Percentiles rank a stretch among this genome's conserved stretches.
phyloP scores from a whole-genome alignment of 2,797 vertebrate genomes.

The Holocentrus rufus region DNA sequence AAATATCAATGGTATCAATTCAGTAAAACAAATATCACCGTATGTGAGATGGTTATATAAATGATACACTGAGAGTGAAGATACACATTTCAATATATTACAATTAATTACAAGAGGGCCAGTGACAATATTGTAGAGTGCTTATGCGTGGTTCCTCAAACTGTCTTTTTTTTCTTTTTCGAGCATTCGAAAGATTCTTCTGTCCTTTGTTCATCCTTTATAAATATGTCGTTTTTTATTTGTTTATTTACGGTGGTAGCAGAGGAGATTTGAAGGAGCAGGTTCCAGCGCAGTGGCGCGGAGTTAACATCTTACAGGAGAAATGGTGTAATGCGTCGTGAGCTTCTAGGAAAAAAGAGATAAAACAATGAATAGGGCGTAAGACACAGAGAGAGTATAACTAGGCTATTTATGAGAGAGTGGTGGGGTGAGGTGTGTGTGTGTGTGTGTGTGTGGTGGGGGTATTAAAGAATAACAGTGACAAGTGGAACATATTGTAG shows the following conservation, averaged over 20 bases:
- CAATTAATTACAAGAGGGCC: conserved; percentile 74
- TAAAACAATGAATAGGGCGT: conserved; percentile 67
- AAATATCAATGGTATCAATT: conserved; percentile 77
- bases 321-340: conserved; percentile 96
- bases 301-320: conserved; percentile 98
- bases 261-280: conserved; percentile 96
- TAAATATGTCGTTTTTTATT: neutral
- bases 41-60: conserved; percentile 75
- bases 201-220: conserved; percentile 14
- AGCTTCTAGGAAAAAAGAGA: conserved; percentile 88
- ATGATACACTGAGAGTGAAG: conserved; percentile 74
- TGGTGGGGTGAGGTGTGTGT: no score
- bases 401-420: no score
- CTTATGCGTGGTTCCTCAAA: conserved; percentile 32
- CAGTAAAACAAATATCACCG: conserved; percentile 68
- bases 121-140: conserved; percentile 25
- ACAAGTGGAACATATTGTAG: no score
- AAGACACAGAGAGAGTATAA: no score
- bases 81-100: conserved; percentile 66
- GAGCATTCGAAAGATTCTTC: conserved; percentile 28
- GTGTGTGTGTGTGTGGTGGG: neutral
- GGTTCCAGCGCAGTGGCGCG: conserved; percentile 93
- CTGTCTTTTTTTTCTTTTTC: conserved; percentile 35
- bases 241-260: conserved; percentile 86
- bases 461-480: no score